These are phyloP conservation scores for Agelastica alni DNA, from an alignment of 2,888 invertebrate genomes.

Conservation along the genomic window DNA sequence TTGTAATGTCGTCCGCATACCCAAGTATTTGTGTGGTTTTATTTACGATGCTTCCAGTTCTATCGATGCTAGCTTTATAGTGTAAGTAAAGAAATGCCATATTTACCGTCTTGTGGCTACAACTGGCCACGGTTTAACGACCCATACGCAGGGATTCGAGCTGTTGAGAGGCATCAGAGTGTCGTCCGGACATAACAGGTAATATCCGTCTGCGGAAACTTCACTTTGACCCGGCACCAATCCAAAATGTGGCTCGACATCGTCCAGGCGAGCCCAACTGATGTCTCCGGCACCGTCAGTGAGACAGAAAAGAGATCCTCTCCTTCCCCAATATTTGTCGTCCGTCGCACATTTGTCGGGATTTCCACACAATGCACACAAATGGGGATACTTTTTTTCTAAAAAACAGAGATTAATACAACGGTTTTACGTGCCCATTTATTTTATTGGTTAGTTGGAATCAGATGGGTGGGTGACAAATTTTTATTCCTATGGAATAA, in stretches of 20 bases:
- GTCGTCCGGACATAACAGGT: slow-evolving; percentile 78
- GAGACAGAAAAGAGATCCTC: slow-evolving; percentile 80
- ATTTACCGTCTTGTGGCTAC: slow-evolving; percentile 69
- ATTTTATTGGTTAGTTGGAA: too few species aligned
- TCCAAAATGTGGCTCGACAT: slow-evolving; percentile 69
- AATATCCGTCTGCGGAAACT: slow-evolving; percentile 61
- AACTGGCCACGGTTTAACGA: slow-evolving; percentile 78
- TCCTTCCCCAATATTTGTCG: slow-evolving; percentile 83
- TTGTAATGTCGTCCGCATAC: too few species aligned
- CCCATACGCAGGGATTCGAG: slow-evolving; percentile 74
- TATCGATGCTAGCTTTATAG: too few species aligned
- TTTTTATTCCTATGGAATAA: too few species aligned
- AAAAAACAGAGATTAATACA: too few species aligned
- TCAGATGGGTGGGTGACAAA: too few species aligned
- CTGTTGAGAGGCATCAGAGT: slow-evolving; percentile 63
- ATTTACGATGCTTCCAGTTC: too few species aligned
- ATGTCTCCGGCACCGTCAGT: slow-evolving; percentile 79
- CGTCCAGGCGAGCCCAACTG: slow-evolving; percentile 78
- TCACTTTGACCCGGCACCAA: slow-evolving; percentile 56
- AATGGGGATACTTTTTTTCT: slow-evolving; percentile 69
- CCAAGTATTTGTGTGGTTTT: too few species aligned
- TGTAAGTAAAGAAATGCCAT: too few species aligned
- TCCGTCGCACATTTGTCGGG: slow-evolving; percentile 63
- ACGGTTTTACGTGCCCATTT: too few species aligned
- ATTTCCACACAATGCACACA: slow-evolving; percentile 74